phyloP scores from a whole-genome alignment of 2,797 vertebrate genomes.

The Falco berigora region DNA sequence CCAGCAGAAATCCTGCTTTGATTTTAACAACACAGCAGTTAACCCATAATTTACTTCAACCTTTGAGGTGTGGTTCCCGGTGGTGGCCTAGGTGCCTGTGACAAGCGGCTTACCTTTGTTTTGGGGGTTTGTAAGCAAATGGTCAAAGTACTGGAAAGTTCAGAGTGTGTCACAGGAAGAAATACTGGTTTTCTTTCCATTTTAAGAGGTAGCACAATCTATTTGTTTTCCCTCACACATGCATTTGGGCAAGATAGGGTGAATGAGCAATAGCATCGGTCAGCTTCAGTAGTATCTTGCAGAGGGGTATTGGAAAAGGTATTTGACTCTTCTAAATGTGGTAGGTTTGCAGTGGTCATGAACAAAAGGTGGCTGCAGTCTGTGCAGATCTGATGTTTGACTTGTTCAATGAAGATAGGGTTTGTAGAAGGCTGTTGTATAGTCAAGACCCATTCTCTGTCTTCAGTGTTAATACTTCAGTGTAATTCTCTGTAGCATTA shows the following conservation, averaged over 20 bases:
- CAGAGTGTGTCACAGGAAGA: neutral
- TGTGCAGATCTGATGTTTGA: neutral
- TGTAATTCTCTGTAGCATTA: neutral
- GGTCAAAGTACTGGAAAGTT: neutral
- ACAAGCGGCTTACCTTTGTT: rapidly evolving
- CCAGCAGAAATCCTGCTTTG: neutral
- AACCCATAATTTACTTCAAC: neutral
- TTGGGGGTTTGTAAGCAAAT: neutral
- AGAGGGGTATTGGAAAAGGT: neutral
- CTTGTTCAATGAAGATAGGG: neutral
- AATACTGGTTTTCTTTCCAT: neutral
- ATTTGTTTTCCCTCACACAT: neutral
- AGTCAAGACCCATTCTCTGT: neutral
- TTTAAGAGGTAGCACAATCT: neutral
- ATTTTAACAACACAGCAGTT: neutral
- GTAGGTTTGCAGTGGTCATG: neutral
- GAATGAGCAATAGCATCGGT: neutral
- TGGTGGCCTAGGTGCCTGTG: neutral
- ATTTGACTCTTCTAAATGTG: neutral
- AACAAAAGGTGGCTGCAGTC: neutral
- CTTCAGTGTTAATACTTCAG: neutral
- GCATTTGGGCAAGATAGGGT: neutral
- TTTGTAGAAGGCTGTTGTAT: neutral
- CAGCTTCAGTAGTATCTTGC: neutral
- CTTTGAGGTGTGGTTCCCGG: neutral